A percentile compares a stretch with the other conserved stretches of the same genome.
Conservation (phyloP, 1,140 invertebrate species). For the Pemphigus obesinymphae region DNA sequence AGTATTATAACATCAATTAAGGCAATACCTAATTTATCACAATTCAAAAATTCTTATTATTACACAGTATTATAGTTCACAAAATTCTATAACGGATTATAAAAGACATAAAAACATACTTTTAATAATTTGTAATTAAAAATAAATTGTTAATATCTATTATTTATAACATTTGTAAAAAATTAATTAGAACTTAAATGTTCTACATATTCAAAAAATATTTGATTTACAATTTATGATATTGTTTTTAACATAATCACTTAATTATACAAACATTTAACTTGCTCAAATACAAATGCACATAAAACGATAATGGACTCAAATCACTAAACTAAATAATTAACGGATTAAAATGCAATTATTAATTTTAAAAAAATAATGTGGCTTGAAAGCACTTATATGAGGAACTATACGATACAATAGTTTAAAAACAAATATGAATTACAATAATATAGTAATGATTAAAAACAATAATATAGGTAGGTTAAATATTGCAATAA, state of each 20-base stretch:
- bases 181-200: conserved; percentile 27
- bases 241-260: conserved; percentile 9
- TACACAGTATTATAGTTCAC: conserved; percentile 22
- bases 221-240: conserved; percentile 30
- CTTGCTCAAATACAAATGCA: conserved; percentile 22
- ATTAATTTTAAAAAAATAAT: conserved; percentile 18
- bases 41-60: conserved; percentile 37
- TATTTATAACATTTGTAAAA: conserved; percentile 31
- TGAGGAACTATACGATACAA: conserved; percentile 33
- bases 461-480: conserved; percentile 35
- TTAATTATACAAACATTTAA: conserved; percentile 35
- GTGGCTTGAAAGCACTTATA: conserved; percentile 20
- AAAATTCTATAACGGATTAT: conserved; percentile 23
- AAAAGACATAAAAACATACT: conserved; percentile 35
- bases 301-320: conserved; percentile 33
- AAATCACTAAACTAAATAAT: conserved; percentile 36
- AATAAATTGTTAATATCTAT: conserved; percentile 36
- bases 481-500: conserved; percentile 33
- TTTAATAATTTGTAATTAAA: conserved; percentile 25
- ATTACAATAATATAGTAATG: conserved; percentile 30
- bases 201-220: conserved; percentile 30
- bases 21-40: conserved; percentile 39
- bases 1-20: conserved; percentile 35
- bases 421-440: conserved; percentile 35
- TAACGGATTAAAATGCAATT: conserved; percentile 26